These are phyloP conservation scores for Castor canadensis DNA, from an alignment of 2,113 vertebrate species.

Conservation along the genomic window DNA sequence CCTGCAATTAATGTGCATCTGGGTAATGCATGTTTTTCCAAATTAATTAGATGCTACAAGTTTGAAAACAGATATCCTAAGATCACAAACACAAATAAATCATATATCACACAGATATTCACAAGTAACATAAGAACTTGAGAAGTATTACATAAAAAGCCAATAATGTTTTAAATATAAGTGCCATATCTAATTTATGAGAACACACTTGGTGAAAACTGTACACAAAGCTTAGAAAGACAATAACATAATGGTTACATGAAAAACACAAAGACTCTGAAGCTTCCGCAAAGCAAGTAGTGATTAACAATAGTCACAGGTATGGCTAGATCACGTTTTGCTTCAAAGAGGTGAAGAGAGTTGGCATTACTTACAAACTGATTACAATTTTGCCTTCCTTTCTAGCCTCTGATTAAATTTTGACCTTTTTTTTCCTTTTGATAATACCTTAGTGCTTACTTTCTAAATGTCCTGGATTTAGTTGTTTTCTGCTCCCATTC, in stretches of 20 bases:
- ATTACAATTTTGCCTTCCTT: background rate
- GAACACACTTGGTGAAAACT: slow-evolving; percentile 31
- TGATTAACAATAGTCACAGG: background rate
- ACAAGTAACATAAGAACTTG: background rate
- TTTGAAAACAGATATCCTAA: slow-evolving; percentile 21
- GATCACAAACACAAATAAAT: background rate
- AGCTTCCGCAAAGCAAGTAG: background rate
- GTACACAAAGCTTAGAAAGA: background rate
- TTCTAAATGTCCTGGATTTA: background rate
- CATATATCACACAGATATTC: background rate
- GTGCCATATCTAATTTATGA: background rate
- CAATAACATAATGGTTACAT: background rate
- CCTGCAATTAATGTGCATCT: slow-evolving; percentile 43
- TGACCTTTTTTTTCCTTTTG: background rate
- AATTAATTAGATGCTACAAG: background rate
- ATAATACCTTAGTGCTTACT: background rate
- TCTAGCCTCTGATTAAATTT: background rate
- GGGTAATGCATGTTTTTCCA: slow-evolving; percentile 13
- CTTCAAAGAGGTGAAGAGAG: background rate
- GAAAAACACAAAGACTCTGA: background rate
- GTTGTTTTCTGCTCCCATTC: background rate
- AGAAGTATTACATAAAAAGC: slow-evolving; percentile 36
- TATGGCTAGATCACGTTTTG: background rate
- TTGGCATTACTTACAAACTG: background rate
- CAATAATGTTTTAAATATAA: background rate